These are phyloP conservation scores for Montipora capricornis DNA, from an alignment of 64 coral and sea anemone species.

Conservation along the genomic window DNA sequence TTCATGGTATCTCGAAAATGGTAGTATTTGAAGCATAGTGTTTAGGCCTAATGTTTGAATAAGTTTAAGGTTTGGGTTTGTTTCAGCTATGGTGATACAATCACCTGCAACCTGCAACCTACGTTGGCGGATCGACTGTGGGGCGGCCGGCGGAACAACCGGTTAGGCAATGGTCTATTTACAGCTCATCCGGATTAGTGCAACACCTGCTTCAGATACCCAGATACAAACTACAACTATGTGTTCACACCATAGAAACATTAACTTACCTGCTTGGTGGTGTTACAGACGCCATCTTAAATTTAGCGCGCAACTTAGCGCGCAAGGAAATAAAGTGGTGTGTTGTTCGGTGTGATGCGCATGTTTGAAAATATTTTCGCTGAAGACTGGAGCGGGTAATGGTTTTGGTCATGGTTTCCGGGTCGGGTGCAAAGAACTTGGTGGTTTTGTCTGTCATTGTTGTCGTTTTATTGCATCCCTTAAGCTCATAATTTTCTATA, in stretches of 20 bases:
- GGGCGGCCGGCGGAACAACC: too few relatives aligned
- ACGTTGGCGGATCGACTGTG: too few relatives aligned
- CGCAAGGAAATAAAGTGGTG: background rate
- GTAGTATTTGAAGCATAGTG: too few relatives aligned
- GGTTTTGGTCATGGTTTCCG: constrained; percentile 93
- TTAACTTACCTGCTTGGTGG: constrained; percentile 18
- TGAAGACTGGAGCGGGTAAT: constrained; percentile 43
- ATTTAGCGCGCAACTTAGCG: constrained; percentile 58
- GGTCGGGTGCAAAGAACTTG: constrained; percentile 37
- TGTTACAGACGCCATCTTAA: constrained; percentile 71
- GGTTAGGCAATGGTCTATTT: too few relatives aligned
- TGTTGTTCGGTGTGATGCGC: constrained; percentile 4
- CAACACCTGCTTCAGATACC: too few relatives aligned
- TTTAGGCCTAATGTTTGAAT: too few relatives aligned
- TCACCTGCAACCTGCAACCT: too few relatives aligned
- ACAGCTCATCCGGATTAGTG: too few relatives aligned
- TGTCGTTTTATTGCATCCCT: background rate
- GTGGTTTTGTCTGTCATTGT: background rate
- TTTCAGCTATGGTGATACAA: too few relatives aligned
- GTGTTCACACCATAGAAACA: too few relatives aligned
- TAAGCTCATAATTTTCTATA: background rate
- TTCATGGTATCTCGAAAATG: too few relatives aligned
- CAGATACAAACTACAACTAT: background rate
- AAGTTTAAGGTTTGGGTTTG: too few relatives aligned
- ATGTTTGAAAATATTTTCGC: background rate